Evolutionary conservation across 2,888 invertebrate genomes (phyloP).

Genomic region (Sinotaia quadrata): DNA sequence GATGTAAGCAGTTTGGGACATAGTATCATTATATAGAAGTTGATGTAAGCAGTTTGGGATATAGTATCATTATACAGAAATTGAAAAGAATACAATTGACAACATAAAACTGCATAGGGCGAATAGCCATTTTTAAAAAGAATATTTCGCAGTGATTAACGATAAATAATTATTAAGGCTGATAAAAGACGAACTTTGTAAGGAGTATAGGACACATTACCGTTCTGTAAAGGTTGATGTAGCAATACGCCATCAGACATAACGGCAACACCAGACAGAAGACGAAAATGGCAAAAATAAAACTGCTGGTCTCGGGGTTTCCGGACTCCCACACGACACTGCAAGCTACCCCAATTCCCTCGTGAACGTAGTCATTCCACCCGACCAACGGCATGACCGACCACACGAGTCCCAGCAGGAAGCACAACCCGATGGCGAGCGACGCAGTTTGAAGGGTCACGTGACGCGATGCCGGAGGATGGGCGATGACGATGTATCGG

Average conservation of each 20-base stretch:
- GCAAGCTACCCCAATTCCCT: constrained; percentile 44
- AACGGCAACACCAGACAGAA: constrained; percentile 43
- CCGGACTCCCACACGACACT: constrained; percentile 44
- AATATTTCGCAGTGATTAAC: too few relatives aligned
- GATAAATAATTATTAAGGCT: too few relatives aligned
- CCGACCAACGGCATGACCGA: constrained; percentile 45
- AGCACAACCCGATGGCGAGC: constrained; percentile 32
- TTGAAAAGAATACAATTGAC: too few relatives aligned
- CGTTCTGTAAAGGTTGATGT: constrained; percentile 36
- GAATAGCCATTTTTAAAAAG: too few relatives aligned
- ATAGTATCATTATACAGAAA: too few relatives aligned
- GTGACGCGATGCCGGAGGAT: constrained; percentile 31
- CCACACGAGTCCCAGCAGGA: constrained; percentile 39
- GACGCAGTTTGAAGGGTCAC: constrained; percentile 36
- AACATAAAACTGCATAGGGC: too few relatives aligned
- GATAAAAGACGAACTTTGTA: too few relatives aligned
- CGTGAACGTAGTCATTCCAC: constrained; percentile 43
- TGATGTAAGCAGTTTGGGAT: too few relatives aligned
- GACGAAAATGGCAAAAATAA: constrained; percentile 42
- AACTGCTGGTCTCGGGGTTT: constrained; percentile 34
- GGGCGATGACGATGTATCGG: constrained; percentile 58
- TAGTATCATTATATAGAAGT: too few relatives aligned
- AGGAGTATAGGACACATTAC: constrained; percentile 43
- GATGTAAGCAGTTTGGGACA: too few relatives aligned
- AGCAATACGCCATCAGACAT: constrained; percentile 35